Evolutionary conservation across 2,797 vertebrate genomes (phyloP).

Genomic region (Mormyrus hasselquistii): DNA sequence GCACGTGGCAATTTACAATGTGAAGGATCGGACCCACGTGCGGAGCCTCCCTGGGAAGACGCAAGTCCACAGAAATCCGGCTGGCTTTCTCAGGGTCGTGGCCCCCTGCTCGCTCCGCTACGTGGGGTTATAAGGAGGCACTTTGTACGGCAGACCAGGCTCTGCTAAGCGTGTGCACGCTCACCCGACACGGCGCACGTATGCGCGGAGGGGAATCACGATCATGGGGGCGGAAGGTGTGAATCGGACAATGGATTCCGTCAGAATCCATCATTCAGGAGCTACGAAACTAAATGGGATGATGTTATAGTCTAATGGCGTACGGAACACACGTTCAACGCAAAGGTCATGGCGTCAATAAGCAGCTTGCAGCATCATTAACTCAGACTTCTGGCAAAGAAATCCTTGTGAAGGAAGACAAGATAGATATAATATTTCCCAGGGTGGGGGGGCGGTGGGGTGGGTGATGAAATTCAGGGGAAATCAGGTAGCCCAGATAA

Average conservation of each 20-base stretch:
- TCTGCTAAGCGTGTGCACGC: neutral
- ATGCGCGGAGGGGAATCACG: neutral
- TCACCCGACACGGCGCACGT: neutral
- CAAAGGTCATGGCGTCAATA: neutral
- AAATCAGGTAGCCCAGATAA: slow-evolving; percentile 20
- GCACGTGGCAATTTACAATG: neutral
- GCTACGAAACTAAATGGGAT: neutral
- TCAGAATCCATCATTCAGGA: slow-evolving; percentile 15
- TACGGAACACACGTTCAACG: neutral
- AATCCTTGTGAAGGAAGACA: slow-evolving; percentile 48
- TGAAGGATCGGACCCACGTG: neutral
- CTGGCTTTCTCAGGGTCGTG: neutral
- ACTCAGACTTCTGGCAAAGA: slow-evolving; percentile 1
- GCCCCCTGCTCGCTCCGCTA: slow-evolving; percentile 25
- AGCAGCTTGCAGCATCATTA: slow-evolving; percentile 8
- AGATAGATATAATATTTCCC: slow-evolving; percentile 43
- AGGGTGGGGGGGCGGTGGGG: slow-evolving; percentile 19
- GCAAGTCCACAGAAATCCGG: neutral
- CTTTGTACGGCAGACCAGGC: slow-evolving; percentile 48
- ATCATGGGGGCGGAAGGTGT: neutral
- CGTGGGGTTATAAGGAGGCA: slow-evolving; percentile 60
- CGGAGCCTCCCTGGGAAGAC: neutral
- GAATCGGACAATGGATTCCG: neutral
- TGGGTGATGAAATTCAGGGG: slow-evolving; percentile 18
- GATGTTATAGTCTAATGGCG: neutral